Evolutionary conservation across 2,113 vertebrate species (phyloP).

Genomic region (Argyrosomus japonicus): DNA sequence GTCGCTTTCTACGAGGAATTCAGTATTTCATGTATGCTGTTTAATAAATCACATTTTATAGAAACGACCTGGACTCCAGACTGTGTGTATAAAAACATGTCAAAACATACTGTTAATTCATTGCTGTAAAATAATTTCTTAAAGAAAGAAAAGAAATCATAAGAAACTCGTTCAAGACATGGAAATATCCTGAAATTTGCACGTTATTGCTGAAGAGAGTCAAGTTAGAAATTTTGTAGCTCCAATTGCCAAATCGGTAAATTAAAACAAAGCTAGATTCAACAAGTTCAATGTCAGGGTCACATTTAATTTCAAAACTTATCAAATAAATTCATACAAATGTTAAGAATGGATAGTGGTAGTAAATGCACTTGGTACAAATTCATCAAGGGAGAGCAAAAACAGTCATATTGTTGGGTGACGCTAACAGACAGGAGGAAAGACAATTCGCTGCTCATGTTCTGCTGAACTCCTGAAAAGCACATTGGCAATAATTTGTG

Average conservation of each 20-base stretch:
- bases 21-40: constrained; percentile 70
- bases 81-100: constrained; percentile 9
- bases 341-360: constrained; percentile 96
- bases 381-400: constrained; percentile 91
- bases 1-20: constrained; percentile 35
- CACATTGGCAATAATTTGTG: constrained; percentile 39
- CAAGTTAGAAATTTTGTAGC: background rate
- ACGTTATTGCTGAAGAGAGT: too few species aligned
- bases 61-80: constrained; percentile 39
- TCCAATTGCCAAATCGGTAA: constrained; percentile 28
- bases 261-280: constrained; percentile 72
- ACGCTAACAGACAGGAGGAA: constrained; percentile 85
- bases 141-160: too few species aligned
- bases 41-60: constrained; percentile 82
- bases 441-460: constrained; percentile 32
- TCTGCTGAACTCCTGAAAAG: constrained; percentile 43
- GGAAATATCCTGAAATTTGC: background rate
- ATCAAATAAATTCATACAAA: constrained; percentile 97
- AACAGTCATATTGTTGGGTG: constrained; percentile 85
- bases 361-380: constrained; percentile 93
- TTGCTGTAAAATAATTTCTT: background rate
- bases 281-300: constrained; percentile 90
- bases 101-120: background rate
- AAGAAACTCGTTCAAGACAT: background rate
- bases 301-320: constrained; percentile 97